Base-by-base conservation (phyloP, 2,888 invertebrate species). In the Copidosoma aretas region DNA sequence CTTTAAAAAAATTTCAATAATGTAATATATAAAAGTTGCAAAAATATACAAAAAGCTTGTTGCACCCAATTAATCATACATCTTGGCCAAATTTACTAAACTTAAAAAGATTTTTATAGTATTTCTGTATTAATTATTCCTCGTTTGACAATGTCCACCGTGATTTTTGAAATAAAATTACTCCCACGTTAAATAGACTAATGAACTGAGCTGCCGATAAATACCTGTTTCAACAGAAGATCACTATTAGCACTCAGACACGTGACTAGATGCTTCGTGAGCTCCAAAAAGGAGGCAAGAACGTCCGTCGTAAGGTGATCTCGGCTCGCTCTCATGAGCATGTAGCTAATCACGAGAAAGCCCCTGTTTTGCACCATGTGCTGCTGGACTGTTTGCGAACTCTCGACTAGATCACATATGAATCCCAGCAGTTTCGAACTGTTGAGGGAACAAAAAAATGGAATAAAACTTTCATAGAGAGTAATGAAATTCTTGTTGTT, bases 301-400 rank as follows among this genome's bases (percentile, higher is more conserved):
- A 98, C 97, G 83, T 97, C 95, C 53, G 94, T 91, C 14, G 96
- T 97, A 64, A 98, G 89, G 84, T 98, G 98, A 80, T 97, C 96
- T 73, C 95, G 88, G 63, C 92, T 93, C 71, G 94, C 96, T 77
- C 95, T 89, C 84, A 97, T 96, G 78, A 98, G 89, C 91, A 97
- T 94, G 85, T 94, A 97, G 76, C 98, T 96, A 84, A 99, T 97
- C 74, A 99, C 97, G 78, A 99, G 89, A 86, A 99, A 98, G 70
- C 98, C 99, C 77, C 97, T 92, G 84, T 97, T 97, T 85, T 98
- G 98, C 84, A 98, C 94, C 93, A 99, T 96, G 85, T 99, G 99
- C 83, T 99, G 98, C 83, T 99, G 99, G 70, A 98, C 97, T 51
- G 97, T 97, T 82, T 94, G 93, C 76, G 98, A 98, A 54, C 95